These are phyloP conservation scores for Stichopus horrens DNA, from an alignment of 53 echinoderm and acorn worm species.

Conservation along the genomic window DNA sequence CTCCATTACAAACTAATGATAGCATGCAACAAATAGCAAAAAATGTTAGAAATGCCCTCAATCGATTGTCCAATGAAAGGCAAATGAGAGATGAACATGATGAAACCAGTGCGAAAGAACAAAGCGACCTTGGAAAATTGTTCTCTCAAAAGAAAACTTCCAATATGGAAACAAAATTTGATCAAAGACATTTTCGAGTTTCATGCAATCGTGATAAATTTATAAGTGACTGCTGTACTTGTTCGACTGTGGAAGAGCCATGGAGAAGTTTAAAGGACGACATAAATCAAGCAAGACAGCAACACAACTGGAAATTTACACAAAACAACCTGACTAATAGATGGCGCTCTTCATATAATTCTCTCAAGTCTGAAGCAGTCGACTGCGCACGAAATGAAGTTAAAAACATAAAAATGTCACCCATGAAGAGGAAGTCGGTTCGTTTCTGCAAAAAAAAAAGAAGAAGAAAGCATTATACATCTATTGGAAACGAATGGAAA, in stretches of 20 bases:
- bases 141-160: background rate
- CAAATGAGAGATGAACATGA: background rate
- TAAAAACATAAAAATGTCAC: slow-evolving; percentile 19
- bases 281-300: slow-evolving; percentile 43
- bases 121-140: background rate
- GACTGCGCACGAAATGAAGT: background rate
- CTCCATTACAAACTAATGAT: background rate
- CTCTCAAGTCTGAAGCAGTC: background rate
- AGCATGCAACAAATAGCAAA: slow-evolving; percentile 48
- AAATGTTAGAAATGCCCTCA: slow-evolving; percentile 46
- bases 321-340: slow-evolving; percentile 13
- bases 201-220: slow-evolving; percentile 66
- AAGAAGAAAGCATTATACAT: slow-evolving; percentile 20
- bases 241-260: slow-evolving; percentile 64
- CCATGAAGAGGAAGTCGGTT: slow-evolving; percentile 44
- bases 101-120: background rate
- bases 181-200: slow-evolving; percentile 1
- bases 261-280: slow-evolving; percentile 52
- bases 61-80: slow-evolving; percentile 22
- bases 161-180: background rate
- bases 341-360: slow-evolving; percentile 34
- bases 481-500: slow-evolving; percentile 22
- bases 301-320: slow-evolving; percentile 61
- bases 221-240: slow-evolving; percentile 55
- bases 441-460: slow-evolving; percentile 47